Evolutionary conservation across 1,140 invertebrate genomes (phyloP).

Genomic region (Papilio dardanus): DNA sequence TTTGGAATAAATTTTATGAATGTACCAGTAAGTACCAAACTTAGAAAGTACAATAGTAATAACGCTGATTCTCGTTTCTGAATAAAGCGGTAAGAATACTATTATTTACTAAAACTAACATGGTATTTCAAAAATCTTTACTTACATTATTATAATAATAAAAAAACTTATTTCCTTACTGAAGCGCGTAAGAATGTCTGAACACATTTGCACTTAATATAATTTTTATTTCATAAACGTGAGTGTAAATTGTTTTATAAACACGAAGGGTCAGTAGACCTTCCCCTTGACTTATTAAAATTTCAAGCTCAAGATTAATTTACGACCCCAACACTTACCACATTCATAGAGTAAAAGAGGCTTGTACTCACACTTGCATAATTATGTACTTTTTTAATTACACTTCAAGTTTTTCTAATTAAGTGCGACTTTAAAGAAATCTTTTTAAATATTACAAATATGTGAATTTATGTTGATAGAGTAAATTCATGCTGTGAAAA

Average conservation of each 20-base stretch:
- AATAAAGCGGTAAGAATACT: too few species aligned
- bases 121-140: not conserved
- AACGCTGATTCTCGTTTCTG: too few species aligned
- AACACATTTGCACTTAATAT: not conserved
- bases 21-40: too few species aligned
- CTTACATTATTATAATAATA: not conserved
- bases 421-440: not conserved
- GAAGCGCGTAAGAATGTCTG: not conserved
- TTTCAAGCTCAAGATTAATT: conserved; percentile 17
- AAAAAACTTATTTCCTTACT: not conserved
- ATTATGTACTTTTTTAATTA: conserved; percentile 26
- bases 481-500: too few species aligned
- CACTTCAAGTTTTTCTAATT: conserved; percentile 19
- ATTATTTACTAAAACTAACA: too few species aligned
- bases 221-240: not conserved
- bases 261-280: conserved; percentile 1
- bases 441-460: not conserved
- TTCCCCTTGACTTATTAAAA: conserved; percentile 20
- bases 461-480: too few species aligned
- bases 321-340: not conserved
- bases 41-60: too few species aligned
- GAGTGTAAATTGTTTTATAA: not conserved
- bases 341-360: not conserved
- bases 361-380: not conserved
- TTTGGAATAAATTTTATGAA: too few species aligned